These are phyloP conservation scores for Berghia stephanieae DNA, from an alignment of 1,140 invertebrate species.

Conservation along the genomic window DNA sequence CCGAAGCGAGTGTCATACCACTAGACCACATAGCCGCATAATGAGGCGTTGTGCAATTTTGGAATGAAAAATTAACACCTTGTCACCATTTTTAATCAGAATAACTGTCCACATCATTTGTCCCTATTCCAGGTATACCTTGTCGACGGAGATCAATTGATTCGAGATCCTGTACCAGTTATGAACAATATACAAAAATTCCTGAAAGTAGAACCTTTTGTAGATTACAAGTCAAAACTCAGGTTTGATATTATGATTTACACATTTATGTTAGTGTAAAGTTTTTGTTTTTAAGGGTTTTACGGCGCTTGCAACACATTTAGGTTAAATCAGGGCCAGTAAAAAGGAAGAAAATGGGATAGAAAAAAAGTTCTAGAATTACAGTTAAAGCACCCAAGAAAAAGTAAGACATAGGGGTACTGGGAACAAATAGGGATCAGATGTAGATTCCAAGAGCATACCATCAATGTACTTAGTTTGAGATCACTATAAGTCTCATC, in stretches of 20 bases:
- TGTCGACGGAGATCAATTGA: constrained; percentile 91
- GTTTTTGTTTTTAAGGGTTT: neutral
- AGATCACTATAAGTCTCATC: too few species aligned
- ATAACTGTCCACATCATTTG: neutral
- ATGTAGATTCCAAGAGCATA: too few species aligned
- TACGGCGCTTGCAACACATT: neutral
- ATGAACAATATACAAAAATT: constrained; percentile 93
- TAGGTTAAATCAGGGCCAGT: too few species aligned
- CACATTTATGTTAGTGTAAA: neutral
- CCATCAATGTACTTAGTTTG: too few species aligned
- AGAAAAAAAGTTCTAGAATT: too few species aligned
- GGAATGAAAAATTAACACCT: neutral
- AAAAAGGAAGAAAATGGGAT: too few species aligned
- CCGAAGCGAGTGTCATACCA: too few species aligned
- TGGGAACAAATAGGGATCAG: too few species aligned
- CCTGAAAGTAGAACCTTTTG: constrained; percentile 86
- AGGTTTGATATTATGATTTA: constrained; percentile 38
- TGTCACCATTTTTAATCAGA: neutral
- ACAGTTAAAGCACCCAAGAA: too few species aligned
- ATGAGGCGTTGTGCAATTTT: too few species aligned
- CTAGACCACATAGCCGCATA: too few species aligned
- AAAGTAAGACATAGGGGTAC: too few species aligned
- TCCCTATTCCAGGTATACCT: constrained; percentile 69
- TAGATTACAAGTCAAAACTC: constrained; percentile 77
- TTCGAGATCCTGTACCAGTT: constrained; percentile 86